phyloP scores from a whole-genome alignment of 2,888 invertebrate species.

The Seira musarum region DNA sequence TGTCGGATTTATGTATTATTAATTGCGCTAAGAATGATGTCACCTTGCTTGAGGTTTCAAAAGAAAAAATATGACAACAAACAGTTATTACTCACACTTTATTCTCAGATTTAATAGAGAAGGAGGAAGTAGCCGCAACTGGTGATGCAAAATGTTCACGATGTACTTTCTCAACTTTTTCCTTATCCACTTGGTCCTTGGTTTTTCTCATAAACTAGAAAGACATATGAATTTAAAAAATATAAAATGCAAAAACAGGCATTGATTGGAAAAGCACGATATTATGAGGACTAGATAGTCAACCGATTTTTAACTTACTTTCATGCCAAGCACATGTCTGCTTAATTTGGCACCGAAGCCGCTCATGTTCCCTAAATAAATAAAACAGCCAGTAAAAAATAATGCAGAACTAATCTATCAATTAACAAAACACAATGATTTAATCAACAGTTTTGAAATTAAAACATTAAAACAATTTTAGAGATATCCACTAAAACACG shows the following conservation, averaged over 20 bases:
- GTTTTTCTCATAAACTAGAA: slow-evolving; percentile 67
- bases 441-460: too few species aligned
- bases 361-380: slow-evolving; percentile 39
- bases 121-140: not conserved
- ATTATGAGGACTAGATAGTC: slow-evolving; percentile 55
- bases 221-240: not conserved
- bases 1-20: too few species aligned
- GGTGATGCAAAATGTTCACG: slow-evolving; percentile 52
- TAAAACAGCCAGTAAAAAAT: too few species aligned
- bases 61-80: too few species aligned
- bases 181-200: slow-evolving; percentile 59
- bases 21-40: too few species aligned
- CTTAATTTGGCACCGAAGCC: slow-evolving; percentile 55
- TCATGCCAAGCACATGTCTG: slow-evolving; percentile 65
- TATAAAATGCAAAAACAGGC: not conserved
- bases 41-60: too few species aligned
- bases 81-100: too few species aligned
- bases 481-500: too few species aligned
- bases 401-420: too few species aligned
- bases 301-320: slow-evolving; percentile 44
- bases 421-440: too few species aligned
- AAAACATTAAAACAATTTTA: too few species aligned
- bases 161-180: slow-evolving; percentile 58
- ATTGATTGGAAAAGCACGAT: not conserved
- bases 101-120: slow-evolving; percentile 14